A percentile compares a stretch with the other conserved stretches of the same genome.
Evolutionary conservation across 64 coral and sea anemone species (phyloP).

Genomic region (Anthopleura sola): DNA sequence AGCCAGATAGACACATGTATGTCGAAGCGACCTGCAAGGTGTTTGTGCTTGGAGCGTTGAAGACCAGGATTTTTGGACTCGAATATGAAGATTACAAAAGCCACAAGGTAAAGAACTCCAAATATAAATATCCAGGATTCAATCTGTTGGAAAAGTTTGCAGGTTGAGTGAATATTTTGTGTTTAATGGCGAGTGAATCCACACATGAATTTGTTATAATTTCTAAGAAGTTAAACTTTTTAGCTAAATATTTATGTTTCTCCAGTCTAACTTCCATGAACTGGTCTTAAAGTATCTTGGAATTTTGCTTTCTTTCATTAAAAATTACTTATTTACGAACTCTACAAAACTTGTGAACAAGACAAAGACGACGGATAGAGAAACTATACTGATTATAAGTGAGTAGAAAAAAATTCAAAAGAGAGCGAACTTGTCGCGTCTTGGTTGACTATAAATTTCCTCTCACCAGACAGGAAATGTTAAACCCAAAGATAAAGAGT

Average conservation of each 20-base stretch:
- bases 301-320: too few species aligned
- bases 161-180: background rate
- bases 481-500: background rate
- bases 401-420: too few species aligned
- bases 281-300: too few species aligned
- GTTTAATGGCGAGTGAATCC: background rate
- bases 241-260: background rate
- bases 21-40: slow-evolving; percentile 38
- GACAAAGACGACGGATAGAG: too few species aligned
- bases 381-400: too few species aligned
- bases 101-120: slow-evolving; percentile 46
- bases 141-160: background rate
- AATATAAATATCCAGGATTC: slow-evolving; percentile 40
- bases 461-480: background rate
- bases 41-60: slow-evolving; percentile 12
- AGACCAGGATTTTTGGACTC: slow-evolving; percentile 54
- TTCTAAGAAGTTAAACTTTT: background rate
- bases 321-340: too few species aligned
- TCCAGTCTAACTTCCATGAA: too few species aligned
- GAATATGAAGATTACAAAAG: slow-evolving; percentile 36
- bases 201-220: background rate
- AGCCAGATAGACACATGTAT: slow-evolving; percentile 64
- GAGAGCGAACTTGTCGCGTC: too few species aligned
- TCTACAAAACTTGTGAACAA: too few species aligned
- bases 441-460: too few species aligned